A percentile compares a stretch with the other conserved stretches of the same genome.
These are phyloP conservation scores for Gasteruption jaculator DNA, from an alignment of 2,888 invertebrate species.

Conservation along the genomic window DNA sequence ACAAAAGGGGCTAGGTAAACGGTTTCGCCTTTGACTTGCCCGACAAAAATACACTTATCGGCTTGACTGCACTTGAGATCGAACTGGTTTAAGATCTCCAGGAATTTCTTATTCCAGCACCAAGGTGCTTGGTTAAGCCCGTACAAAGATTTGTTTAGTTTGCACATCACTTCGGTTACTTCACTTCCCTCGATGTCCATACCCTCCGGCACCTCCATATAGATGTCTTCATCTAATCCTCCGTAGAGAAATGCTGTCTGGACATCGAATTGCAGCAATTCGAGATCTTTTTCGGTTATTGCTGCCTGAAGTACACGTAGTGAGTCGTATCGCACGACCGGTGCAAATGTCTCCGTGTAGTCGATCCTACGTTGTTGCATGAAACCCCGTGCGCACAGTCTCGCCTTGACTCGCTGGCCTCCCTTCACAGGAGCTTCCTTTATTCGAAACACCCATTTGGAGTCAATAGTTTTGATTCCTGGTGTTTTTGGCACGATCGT, in stretches of 20 bases:
- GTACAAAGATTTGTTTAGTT: conserved; percentile 16
- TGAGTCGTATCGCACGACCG: conserved; percentile 20
- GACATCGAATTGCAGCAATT: conserved; percentile 22
- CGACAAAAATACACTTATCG: conserved; percentile 15
- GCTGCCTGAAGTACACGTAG: conserved; percentile 19
- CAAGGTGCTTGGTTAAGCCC: conserved; percentile 18
- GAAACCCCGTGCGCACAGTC: conserved; percentile 18
- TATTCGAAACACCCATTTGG: conserved; percentile 16
- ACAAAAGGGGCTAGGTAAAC: conserved; percentile 16
- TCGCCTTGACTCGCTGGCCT: conserved; percentile 9
- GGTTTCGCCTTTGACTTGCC: background rate
- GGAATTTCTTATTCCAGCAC: conserved; percentile 14
- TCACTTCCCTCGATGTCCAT: conserved; percentile 3
- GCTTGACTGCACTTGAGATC: conserved; percentile 7
- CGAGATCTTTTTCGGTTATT: conserved; percentile 17
- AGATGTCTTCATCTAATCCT: conserved; percentile 18
- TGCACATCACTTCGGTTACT: conserved; percentile 5
- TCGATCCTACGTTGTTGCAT: conserved; percentile 14
- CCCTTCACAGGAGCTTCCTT: conserved; percentile 2
- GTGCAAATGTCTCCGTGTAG: conserved; percentile 22
- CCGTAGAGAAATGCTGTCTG: conserved; percentile 24
- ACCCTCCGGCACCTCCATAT: conserved; percentile 19
- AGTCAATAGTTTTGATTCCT: conserved; percentile 12
- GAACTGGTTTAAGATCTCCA: conserved; percentile 1
- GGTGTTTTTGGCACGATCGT: conserved; percentile 9